Conservation (phyloP, 2,113 vertebrate genomes). For the Cranoglanis bouderius region DNA sequence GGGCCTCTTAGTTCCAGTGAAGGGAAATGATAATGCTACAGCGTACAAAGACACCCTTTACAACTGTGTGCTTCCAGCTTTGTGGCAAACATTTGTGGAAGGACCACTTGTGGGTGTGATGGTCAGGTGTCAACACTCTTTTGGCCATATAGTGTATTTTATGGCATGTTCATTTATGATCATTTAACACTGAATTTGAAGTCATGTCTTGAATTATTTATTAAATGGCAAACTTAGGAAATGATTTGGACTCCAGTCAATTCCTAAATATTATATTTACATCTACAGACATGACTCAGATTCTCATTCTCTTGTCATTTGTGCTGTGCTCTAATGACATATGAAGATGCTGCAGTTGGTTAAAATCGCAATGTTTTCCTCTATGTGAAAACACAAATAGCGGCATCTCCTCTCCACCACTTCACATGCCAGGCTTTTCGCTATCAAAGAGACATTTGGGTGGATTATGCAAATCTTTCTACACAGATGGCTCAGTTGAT, state of each 20-base stretch:
- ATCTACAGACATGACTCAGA: background rate
- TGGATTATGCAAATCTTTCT: slow-evolving; percentile 34
- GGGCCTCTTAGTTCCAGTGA: too few relatives aligned
- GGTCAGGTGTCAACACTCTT: too few relatives aligned
- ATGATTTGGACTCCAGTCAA: background rate
- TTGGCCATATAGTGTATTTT: background rate
- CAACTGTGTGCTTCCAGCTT: background rate
- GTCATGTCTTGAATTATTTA: background rate
- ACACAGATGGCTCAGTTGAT: background rate
- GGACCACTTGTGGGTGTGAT: too few relatives aligned
- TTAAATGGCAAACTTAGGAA: background rate
- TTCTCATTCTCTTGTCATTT: background rate
- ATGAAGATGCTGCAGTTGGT: background rate
- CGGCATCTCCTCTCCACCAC: slow-evolving; percentile 1
- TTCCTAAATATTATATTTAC: background rate
- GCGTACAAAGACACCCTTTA: background rate
- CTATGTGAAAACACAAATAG: too few relatives aligned
- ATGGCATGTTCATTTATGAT: background rate
- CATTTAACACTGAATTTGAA: background rate
- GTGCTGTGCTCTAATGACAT: background rate
- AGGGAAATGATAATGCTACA: too few relatives aligned
- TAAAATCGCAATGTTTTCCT: background rate
- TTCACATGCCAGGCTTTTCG: background rate
- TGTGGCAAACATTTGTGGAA: background rate
- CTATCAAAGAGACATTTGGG: slow-evolving; percentile 15